Evolutionary conservation across 2,888 invertebrate species (phyloP), one percentile per base, ranked within the genome.

Genomic region (Silvanus unidentatus): DNA sequence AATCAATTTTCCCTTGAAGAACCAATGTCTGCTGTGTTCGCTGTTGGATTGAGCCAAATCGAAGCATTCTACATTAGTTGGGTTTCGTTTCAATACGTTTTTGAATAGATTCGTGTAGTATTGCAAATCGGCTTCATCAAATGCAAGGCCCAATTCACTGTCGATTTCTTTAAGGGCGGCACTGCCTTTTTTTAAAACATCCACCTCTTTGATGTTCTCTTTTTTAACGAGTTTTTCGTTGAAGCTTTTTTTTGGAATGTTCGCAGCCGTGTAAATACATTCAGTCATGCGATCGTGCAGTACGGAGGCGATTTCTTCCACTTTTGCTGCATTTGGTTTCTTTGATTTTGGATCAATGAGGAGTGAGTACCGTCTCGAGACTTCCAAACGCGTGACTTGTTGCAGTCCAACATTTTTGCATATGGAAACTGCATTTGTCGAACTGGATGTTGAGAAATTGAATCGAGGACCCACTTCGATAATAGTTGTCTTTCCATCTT

Each of bases 11-110:
- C 96, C 96, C 76, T 91, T 91, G 73, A 98, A 98, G 75, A 98
- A 98, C 98, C 98, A 98, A 76, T 99, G 98, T 3, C 98, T 80
- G 49, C 95, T 95, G 71, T 99, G 98, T 69, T 99, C 98, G 70
- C 96, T 95, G 69, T 97, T 97, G 22, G 94, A 94, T 72, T 99
- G 98, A 2, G 98, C 98, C 57, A 98, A 80, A 75, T 98, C 98
- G 74, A 98, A 97, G 61, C 96, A 85, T 69, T 99, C 98, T 0
- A 98, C 96, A 65, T 91, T 95, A 0, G 97, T 97, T 13, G 98
- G 98, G 73, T 98, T 91, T 43, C 96, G 78, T 60, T 87, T 84
- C 14, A 95, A 71, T 56, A 87, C 82, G 50, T 87, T 80, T 48
- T 79, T 77, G 73, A 97, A 97, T 46, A 97, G 72, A 62, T 90